Evolutionary conservation across 2,797 vertebrate genomes (phyloP).

Genomic region (Poeciliopsis turneri): DNA sequence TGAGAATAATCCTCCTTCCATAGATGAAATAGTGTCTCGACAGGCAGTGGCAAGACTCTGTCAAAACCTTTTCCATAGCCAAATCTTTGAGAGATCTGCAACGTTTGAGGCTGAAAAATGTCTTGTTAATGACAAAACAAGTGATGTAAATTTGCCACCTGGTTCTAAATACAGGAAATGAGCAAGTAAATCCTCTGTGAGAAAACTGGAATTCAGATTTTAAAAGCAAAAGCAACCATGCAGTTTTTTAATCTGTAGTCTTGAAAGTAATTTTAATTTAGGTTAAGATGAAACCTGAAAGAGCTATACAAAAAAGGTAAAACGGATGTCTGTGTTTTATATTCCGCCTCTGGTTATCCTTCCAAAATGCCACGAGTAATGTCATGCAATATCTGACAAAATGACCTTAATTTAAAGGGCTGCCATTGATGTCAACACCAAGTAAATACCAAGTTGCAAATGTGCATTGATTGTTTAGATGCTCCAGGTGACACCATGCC

Average conservation of each 20-base stretch:
- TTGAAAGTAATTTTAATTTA: neutral
- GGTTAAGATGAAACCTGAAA: constrained; percentile 15
- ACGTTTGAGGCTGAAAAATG: constrained; percentile 73
- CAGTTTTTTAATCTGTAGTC: neutral
- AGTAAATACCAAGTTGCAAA: constrained; percentile 90
- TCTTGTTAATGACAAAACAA: constrained; percentile 76
- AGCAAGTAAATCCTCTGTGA: constrained; percentile 39
- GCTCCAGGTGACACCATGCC: constrained; percentile 80
- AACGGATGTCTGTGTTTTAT: constrained; percentile 60
- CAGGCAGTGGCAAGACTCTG: constrained; percentile 85
- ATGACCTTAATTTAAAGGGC: constrained; percentile 84
- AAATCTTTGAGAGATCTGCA: constrained; percentile 77
- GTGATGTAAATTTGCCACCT: constrained; percentile 71
- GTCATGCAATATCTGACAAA: constrained; percentile 83
- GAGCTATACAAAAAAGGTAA: constrained; percentile 14
- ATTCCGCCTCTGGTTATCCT: constrained; percentile 72
- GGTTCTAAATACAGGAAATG: constrained; percentile 56
- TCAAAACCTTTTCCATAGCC: constrained; percentile 77
- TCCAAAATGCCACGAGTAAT: constrained; percentile 78
- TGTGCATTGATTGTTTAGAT: constrained; percentile 89
- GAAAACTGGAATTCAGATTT: neutral
- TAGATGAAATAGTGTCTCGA: constrained; percentile 83
- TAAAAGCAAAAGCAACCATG: neutral
- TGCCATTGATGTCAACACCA: constrained; percentile 83
- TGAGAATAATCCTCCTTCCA: constrained; percentile 86